Conservation (phyloP, 2,797 vertebrate genomes). For the Scolopax rusticola region DNA sequence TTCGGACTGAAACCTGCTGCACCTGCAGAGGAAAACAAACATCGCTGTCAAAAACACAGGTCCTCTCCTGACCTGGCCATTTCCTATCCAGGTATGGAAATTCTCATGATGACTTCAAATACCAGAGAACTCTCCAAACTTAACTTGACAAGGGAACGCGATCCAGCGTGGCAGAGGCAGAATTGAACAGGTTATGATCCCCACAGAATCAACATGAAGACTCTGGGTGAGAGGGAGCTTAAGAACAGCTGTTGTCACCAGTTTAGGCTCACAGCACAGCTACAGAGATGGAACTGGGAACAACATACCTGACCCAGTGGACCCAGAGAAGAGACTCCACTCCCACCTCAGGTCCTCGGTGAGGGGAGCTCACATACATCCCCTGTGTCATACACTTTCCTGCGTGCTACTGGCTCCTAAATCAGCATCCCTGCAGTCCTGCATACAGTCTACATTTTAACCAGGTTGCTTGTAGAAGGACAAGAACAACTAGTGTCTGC, state of each 20-base stretch:
- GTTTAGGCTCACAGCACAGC: neutral
- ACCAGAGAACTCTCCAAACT: neutral
- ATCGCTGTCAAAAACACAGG: neutral
- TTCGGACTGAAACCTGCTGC: conserved; percentile 98
- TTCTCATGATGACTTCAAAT: neutral
- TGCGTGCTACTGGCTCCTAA: neutral
- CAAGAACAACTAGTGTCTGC: neutral
- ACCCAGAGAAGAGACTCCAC: neutral
- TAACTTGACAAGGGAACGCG: neutral
- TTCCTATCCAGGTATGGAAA: neutral
- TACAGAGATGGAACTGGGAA: neutral
- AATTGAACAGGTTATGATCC: neutral
- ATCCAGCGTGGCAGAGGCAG: neutral
- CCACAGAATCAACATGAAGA: neutral
- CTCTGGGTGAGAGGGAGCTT: neutral
- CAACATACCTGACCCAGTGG: fast-evolving
- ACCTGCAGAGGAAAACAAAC: conserved; percentile 79
- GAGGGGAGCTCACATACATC: neutral
- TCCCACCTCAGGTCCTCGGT: neutral
- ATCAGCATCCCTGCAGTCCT: neutral
- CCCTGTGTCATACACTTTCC: fast-evolving
- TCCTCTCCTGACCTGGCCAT: neutral
- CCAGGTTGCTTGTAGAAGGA: neutral
- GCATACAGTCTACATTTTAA: neutral
- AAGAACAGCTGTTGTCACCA: neutral